phyloP scores from a whole-genome alignment of 2,888 invertebrate genomes.

The Perdita meconis region DNA sequence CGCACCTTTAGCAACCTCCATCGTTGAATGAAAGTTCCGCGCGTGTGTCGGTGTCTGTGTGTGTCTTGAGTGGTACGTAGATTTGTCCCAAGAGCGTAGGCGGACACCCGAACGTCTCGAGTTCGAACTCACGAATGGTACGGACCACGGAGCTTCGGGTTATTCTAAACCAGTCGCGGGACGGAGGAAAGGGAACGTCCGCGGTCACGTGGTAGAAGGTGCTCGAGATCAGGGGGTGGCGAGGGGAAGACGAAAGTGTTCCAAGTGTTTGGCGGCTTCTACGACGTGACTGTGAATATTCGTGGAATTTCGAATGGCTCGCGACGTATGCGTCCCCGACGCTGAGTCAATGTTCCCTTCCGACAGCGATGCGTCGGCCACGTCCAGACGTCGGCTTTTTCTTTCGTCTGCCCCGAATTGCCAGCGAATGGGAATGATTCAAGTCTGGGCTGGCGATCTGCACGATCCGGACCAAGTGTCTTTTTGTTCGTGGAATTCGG shows the following conservation, averaged over 20 bases:
- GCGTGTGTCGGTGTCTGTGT: constrained; percentile 10
- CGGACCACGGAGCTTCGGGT: constrained; percentile 73
- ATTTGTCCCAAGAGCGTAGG: constrained; percentile 20
- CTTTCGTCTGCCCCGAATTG: neutral
- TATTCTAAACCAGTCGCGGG: constrained; percentile 77
- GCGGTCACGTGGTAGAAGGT: constrained; percentile 66
- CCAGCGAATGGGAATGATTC: neutral
- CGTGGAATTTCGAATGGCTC: constrained; percentile 73
- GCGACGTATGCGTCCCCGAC: constrained; percentile 45
- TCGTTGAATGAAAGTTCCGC: constrained; percentile 42
- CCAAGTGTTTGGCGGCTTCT: constrained; percentile 49
- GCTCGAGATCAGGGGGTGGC: constrained; percentile 6
- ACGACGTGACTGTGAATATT: constrained; percentile 70
- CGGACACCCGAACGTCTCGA: constrained; percentile 58
- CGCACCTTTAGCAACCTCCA: constrained; percentile 80
- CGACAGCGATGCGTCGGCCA: constrained; percentile 15
- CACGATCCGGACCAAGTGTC: neutral
- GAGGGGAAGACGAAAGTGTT: constrained; percentile 47
- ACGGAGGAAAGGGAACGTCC: constrained; percentile 60
- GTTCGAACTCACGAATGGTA: constrained; percentile 75
- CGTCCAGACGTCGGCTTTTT: neutral
- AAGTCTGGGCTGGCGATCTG: neutral
- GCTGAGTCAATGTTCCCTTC: constrained; percentile 70
- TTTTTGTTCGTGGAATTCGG: too few relatives aligned
- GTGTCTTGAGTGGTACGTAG: neutral